These are phyloP conservation scores for Muraenolepis orangiensis DNA, from an alignment of 2,797 vertebrate genomes.

Conservation along the genomic window DNA sequence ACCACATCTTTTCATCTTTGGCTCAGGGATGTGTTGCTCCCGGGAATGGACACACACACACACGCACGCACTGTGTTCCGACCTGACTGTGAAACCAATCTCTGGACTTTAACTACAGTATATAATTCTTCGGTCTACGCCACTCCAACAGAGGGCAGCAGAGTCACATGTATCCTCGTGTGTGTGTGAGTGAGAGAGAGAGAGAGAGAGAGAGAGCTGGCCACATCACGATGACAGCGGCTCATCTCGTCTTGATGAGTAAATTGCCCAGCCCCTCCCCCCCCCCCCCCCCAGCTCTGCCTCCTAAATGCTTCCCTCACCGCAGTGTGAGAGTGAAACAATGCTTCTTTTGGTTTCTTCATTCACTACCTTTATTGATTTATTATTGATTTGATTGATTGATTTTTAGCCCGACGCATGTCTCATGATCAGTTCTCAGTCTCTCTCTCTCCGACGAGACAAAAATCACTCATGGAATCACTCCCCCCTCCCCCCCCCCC, in stretches of 20 bases:
- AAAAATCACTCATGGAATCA: slow-evolving; percentile 66
- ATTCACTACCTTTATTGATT: slow-evolving; percentile 1
- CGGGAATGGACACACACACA: not conserved
- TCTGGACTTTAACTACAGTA: not conserved
- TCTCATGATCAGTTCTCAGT: slow-evolving; percentile 26
- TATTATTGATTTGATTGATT: not conserved
- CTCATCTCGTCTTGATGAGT: not conserved
- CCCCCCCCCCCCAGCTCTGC: not conserved
- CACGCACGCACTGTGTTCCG: not conserved
- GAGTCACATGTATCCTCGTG: too few relatives aligned
- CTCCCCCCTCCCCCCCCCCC: not conserved
- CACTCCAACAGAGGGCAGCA: too few relatives aligned
- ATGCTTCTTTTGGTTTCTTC: not conserved
- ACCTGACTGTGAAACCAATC: not conserved
- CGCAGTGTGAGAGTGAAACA: too few relatives aligned
- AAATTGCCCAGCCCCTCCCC: not conserved
- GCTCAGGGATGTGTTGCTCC: not conserved
- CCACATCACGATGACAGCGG: too few relatives aligned
- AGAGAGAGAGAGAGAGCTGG: too few relatives aligned
- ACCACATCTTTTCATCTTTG: not conserved
- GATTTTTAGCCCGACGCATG: too few relatives aligned
- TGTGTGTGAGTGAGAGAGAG: too few relatives aligned
- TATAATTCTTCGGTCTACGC: too few relatives aligned
- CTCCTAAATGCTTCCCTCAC: not conserved
- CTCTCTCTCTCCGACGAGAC: slow-evolving; percentile 41